These are phyloP conservation scores for Lethenteron reissneri DNA, from an alignment of 2,113 vertebrate species.

Conservation along the genomic window DNA sequence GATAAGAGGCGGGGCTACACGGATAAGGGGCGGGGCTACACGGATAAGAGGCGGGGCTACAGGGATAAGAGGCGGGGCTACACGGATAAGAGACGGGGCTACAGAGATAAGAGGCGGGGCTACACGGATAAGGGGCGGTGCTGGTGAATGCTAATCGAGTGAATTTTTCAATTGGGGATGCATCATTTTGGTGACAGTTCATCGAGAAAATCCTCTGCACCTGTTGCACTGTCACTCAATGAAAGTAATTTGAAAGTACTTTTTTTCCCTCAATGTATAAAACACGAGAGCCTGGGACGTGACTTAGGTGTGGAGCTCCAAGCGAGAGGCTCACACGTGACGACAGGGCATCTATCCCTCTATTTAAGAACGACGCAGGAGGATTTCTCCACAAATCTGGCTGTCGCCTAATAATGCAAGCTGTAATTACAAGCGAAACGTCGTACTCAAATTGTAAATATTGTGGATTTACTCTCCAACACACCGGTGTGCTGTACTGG, in stretches of 20 bases:
- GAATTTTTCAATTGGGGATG: neutral
- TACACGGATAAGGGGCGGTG: neutral
- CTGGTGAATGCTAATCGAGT: neutral
- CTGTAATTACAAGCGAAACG: too few relatives aligned
- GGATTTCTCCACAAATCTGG: neutral
- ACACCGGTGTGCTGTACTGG: too few relatives aligned
- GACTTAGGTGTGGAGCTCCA: too few relatives aligned
- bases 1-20: too few relatives aligned
- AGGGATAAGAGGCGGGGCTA: neutral
- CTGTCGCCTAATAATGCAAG: too few relatives aligned
- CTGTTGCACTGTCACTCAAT: neutral
- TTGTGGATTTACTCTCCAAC: too few relatives aligned
- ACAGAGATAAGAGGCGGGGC: neutral
- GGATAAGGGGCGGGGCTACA: neutral
- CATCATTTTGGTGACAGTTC: neutral
- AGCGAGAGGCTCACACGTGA: neutral
- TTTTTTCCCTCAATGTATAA: neutral
- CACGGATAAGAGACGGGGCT: neutral
- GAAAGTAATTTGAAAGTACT: neutral
- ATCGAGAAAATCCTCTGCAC: neutral
- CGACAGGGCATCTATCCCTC: neutral
- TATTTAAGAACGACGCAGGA: neutral
- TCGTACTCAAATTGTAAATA: too few relatives aligned
- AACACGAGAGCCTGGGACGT: neutral
- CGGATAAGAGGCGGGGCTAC: neutral